phyloP scores from a whole-genome alignment of 2,888 invertebrate species.

The Himalopsyche tibetana region DNA sequence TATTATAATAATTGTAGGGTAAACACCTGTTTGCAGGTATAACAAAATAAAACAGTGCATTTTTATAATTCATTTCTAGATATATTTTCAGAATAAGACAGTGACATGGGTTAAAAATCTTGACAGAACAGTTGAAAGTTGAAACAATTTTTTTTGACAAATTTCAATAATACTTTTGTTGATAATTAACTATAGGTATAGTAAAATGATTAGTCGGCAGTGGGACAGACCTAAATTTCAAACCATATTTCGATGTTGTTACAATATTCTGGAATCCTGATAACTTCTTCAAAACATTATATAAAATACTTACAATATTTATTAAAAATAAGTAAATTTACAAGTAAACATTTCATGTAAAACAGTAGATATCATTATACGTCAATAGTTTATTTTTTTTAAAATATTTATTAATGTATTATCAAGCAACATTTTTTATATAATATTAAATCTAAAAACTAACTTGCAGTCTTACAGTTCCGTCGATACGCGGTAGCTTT shows the following conservation, averaged over 20 bases:
- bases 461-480: constrained; percentile 62
- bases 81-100: constrained; percentile 40
- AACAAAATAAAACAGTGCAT: background rate
- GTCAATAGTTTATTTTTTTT: constrained; percentile 13
- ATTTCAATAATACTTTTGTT: constrained; percentile 26
- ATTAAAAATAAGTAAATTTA: constrained; percentile 31
- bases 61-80: constrained; percentile 16
- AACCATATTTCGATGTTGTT: background rate
- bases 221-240: constrained; percentile 7
- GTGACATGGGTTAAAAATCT: constrained; percentile 2
- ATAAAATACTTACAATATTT: constrained; percentile 26
- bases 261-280: constrained; percentile 22
- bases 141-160: background rate
- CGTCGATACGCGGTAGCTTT: constrained; percentile 60
- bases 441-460: constrained; percentile 45
- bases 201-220: constrained; percentile 7
- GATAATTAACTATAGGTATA: background rate
- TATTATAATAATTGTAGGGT: no score
- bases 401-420: constrained; percentile 18
- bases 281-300: background rate
- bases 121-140: background rate
- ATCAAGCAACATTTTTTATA: constrained; percentile 39
- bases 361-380: constrained; percentile 36
- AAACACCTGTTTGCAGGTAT: no score
- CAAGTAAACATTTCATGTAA: constrained; percentile 42